These are phyloP conservation scores for Antennarius maculatus DNA, from an alignment of 2,797 vertebrate genomes.

Conservation along the genomic window DNA sequence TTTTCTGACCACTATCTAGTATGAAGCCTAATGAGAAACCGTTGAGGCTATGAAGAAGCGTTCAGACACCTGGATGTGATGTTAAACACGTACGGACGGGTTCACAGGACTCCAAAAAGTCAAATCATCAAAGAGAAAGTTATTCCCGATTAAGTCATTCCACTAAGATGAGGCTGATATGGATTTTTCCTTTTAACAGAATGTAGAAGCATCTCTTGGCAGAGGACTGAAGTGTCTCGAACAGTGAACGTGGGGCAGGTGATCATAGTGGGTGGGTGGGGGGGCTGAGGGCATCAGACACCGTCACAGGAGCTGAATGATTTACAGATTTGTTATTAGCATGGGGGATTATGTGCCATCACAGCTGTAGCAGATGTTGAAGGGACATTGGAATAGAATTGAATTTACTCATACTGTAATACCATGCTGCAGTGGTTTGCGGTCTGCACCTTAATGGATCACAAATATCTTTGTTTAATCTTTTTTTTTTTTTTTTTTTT, in stretches of 20 bases:
- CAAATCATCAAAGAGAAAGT: neutral
- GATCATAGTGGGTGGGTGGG: conserved; percentile 42
- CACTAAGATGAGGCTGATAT: neutral
- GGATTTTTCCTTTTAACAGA: conserved; percentile 43
- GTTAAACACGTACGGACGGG: neutral
- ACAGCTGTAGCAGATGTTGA: conserved; percentile 79
- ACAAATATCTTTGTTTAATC: conserved; percentile 82
- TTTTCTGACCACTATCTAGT: too few species aligned
- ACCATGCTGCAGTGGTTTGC: conserved; percentile 87
- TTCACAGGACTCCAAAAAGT: neutral
- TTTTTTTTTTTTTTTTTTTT: conserved; percentile 45
- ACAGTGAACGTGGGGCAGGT: neutral
- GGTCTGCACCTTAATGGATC: conserved; percentile 93
- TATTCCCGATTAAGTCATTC: neutral
- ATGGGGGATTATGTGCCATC: conserved; percentile 81
- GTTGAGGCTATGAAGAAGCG: too few species aligned
- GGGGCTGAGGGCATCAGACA: conserved; percentile 69
- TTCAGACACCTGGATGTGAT: neutral
- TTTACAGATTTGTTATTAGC: conserved; percentile 53
- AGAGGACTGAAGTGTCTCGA: conserved; percentile 2
- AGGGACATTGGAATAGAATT: conserved; percentile 59
- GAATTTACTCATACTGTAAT: conserved; percentile 81
- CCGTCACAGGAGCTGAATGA: conserved; percentile 76
- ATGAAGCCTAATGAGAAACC: too few species aligned
- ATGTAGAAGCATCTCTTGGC: neutral